Conservation (phyloP, 1,140 invertebrate species). For the Brachionus paranguensis region DNA sequence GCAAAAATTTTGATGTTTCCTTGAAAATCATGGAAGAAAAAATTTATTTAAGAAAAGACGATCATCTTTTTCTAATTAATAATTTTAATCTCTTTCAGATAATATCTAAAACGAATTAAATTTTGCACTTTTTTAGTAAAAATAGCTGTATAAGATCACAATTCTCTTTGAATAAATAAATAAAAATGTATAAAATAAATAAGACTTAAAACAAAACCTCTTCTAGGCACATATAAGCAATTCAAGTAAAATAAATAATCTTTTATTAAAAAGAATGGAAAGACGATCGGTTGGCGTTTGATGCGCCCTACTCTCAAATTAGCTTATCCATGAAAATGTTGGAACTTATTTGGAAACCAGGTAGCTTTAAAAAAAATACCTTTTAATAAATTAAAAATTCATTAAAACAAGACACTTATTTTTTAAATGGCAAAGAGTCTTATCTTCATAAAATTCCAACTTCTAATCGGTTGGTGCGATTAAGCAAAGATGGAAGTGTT, state of each 20-base stretch:
- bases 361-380: conserved; percentile 12
- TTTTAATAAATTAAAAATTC: not conserved
- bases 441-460: conserved; percentile 54
- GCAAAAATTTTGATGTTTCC: no score
- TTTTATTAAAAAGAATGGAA: conserved; percentile 43
- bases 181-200: not conserved
- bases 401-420: conserved; percentile 47
- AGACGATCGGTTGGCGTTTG: conserved; percentile 47
- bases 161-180: not conserved
- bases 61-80: no score
- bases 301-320: conserved; percentile 40
- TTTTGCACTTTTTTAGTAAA: no score
- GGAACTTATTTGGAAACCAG: conserved; percentile 46
- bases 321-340: conserved; percentile 41
- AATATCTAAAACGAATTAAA: no score
- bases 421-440: conserved; percentile 56
- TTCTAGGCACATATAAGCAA: no score
- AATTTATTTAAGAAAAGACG: no score
- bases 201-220: no score
- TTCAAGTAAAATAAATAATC: not conserved
- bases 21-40: no score
- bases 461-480: conserved; percentile 53
- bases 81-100: no score
- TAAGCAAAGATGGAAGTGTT: conserved; percentile 48
- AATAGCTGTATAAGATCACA: no score